Evolutionary conservation across 1,140 invertebrate genomes (phyloP).

Genomic region (Ceratina calcarata): DNA sequence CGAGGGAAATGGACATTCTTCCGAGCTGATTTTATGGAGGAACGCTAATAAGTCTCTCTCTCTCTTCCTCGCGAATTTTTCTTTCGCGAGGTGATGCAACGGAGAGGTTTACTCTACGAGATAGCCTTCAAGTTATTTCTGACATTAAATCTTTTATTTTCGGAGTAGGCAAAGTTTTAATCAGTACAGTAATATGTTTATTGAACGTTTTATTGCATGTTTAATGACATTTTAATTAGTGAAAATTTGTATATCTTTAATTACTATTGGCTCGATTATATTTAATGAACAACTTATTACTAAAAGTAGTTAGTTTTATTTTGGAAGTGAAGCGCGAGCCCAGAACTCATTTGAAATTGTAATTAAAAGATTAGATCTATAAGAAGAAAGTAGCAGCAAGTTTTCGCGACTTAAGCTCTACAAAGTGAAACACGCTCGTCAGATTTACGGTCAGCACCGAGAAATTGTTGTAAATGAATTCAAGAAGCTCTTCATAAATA

Average conservation of each 20-base stretch:
- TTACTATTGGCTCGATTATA: too few species aligned
- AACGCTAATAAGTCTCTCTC: conserved; percentile 42
- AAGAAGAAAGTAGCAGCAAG: conserved; percentile 34
- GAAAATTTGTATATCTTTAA: too few species aligned
- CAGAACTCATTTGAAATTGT: conserved; percentile 17
- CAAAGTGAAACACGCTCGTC: too few species aligned
- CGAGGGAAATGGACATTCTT: conserved; percentile 55
- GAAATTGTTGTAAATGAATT: conserved; percentile 28
- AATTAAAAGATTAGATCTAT: conserved; percentile 29
- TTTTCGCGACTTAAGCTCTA: not conserved
- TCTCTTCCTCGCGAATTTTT: not conserved
- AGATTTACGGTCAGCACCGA: not conserved
- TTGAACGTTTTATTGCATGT: too few species aligned
- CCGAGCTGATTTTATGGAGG: conserved; percentile 40
- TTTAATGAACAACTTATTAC: too few species aligned
- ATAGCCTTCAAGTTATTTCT: too few species aligned
- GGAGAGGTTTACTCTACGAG: not conserved
- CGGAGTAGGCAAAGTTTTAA: too few species aligned
- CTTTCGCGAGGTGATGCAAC: not conserved
- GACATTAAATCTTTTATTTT: too few species aligned
- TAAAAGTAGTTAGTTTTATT: too few species aligned
- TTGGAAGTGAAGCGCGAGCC: too few species aligned
- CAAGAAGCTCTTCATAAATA: conserved; percentile 28
- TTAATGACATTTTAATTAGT: too few species aligned
- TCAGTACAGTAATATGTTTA: too few species aligned